Evolutionary conservation across 2,888 invertebrate species (phyloP), one percentile per base, ranked within the genome.

Genomic region (Ligdia adustata): DNA sequence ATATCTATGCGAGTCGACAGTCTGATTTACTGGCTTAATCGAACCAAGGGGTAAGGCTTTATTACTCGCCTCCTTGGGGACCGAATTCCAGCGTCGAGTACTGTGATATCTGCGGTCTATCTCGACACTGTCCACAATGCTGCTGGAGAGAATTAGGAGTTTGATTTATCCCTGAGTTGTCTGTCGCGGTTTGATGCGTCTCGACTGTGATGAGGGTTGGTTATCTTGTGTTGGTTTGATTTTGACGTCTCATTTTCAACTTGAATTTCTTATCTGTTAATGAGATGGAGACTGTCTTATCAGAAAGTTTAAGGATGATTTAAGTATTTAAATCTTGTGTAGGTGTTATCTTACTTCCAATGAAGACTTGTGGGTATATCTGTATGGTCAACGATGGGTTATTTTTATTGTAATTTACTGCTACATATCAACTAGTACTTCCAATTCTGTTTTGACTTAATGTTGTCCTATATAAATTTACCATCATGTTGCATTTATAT

Each of bases 21-120:
- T 64, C 76, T 82, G 85, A 82, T 83, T 83, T 82, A 82, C 76
- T 73, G 69, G 69, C 69, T 79, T 81, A 80, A 84, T 82, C 80
- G 83, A 78, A 80, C 69, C 60, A 49, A n/a, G 57, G 64, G 66
- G 67, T 62, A 62, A 70, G 62, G 72, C 73, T 79, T 76, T 82
- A 81, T 79, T 78, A 73, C 69, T 55, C 57, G 62, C 58, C 65
- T 66, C 73, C 66, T 61, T 57, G 59, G 66, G 69, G 69, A 62
- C 59, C 58, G 56, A 58, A 69, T 73, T 67, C 65, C 69, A 64
- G 56, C 59, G 58, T 61, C 60, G 55, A 55, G 66, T 65, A 69
- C 62, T 46, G 48, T 58, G 62, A 58, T 58, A 58, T 53, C 55
- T 55, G 18, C 22, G 42, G 48, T 48, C 22, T 60, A 63, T 60